Conservation (phyloP, 2,797 vertebrate species). For the Xiphophorus birchmanni region DNA sequence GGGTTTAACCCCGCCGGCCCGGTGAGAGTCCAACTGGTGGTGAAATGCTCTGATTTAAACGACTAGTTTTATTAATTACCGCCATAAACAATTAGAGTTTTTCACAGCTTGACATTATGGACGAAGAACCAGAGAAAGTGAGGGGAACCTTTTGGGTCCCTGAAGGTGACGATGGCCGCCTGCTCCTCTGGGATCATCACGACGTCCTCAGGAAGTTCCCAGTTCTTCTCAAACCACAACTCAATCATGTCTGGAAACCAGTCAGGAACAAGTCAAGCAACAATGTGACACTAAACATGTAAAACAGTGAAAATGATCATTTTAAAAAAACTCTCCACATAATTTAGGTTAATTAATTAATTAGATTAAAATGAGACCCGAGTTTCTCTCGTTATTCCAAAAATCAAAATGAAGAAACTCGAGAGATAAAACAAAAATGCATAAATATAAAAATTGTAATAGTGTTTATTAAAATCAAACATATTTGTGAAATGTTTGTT, state of each 20-base stretch:
- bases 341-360: neutral
- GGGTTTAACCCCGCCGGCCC: too few species aligned
- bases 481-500: neutral
- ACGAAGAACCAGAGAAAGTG: neutral
- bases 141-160: conserved; percentile 75
- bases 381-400: neutral
- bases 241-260: conserved; percentile 66
- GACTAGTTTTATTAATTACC: neutral
- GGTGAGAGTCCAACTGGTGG: too few species aligned
- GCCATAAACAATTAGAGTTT: neutral
- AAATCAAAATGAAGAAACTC: neutral
- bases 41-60: too few species aligned
- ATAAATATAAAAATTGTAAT: neutral
- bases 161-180: conserved; percentile 84
- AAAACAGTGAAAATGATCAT: neutral
- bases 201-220: conserved; percentile 54
- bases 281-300: too few species aligned
- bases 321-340: neutral
- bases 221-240: conserved; percentile 84
- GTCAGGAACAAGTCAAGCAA: neutral
- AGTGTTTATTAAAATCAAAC: neutral
- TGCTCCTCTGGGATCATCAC: conserved; percentile 76
- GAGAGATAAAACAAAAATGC: neutral
- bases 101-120: neutral
- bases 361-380: neutral